phyloP scores from a whole-genome alignment of 2,113 vertebrate species.

The Pluvialis apricaria region DNA sequence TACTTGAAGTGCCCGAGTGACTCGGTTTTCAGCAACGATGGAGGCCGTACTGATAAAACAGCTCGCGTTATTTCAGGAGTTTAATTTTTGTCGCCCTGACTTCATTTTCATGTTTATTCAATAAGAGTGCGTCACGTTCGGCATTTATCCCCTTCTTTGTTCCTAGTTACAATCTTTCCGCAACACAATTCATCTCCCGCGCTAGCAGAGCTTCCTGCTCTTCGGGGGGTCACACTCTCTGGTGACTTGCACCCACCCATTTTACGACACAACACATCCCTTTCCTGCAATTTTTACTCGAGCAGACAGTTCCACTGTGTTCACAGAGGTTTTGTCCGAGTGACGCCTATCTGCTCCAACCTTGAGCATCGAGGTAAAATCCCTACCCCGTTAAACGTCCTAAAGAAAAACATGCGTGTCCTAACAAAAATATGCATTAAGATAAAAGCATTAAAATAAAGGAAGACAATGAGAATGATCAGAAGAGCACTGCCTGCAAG shows the following conservation, averaged over 20 bases:
- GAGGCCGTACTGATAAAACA: neutral
- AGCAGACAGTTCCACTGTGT: neutral
- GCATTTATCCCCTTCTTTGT: neutral
- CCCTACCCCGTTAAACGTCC: neutral
- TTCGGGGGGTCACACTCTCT: neutral
- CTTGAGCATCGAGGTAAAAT: neutral
- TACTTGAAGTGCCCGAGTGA: neutral
- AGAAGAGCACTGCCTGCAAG: neutral
- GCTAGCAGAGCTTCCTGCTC: neutral
- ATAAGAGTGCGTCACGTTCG: neutral
- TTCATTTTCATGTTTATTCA: neutral
- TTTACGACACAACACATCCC: neutral
- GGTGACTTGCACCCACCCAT: neutral
- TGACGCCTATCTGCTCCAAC: neutral
- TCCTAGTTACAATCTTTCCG: neutral
- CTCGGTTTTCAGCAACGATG: neutral
- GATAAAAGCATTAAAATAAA: constrained; percentile 42
- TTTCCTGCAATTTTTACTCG: constrained; percentile 23
- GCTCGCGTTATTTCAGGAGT: neutral
- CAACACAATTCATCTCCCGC: neutral
- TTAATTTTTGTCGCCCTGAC: neutral
- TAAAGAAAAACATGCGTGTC: neutral
- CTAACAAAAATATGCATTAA: neutral
- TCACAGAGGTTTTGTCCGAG: neutral
- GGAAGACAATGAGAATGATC: neutral